Evolutionary conservation across 2,797 vertebrate genomes (phyloP), one percentile per base, ranked within the genome.

Genomic region (Benthosema pterotum): DNA sequence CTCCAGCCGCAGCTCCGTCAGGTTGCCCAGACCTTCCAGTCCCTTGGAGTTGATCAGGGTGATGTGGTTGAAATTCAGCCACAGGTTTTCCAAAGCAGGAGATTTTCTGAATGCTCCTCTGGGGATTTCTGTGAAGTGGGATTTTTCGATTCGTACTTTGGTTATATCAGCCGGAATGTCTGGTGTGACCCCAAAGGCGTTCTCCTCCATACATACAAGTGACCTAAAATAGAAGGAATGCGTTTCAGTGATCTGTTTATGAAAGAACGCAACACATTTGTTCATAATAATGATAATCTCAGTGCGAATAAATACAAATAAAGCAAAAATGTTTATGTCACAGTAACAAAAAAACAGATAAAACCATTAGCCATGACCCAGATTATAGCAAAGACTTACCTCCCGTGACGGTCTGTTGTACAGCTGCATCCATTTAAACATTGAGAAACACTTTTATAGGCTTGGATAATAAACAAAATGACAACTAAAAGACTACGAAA

Each of bases 51-150:
- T 94, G 75, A 98, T 95, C 50, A 96, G 84, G 0, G 94, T 95
- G 69, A 98, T 92, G 14, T 96, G 90, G 69, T 96, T 96, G 77
- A 97, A 99, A 85, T 96, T 97, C 59, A 99, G 82, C 96, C 96
- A 97, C 72, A 99, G 83, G 63, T 94, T 94, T 75, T 97, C 92
- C 87, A 99, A 86, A 19, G 79, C 84, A 53, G 82, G 84, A 0
- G 87, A 74, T 0, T 84, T 91, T 42, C 79, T 80, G 79, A 98
- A 98, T n/a, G 90, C 90, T 2, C 90, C 90, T 0, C 79, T 89
- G 49, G 92, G 89, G 65, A 97, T 80, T 90, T 98, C 96, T 49
- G 91, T 94, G 69, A 98, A 90, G 76, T 94, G 94, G 18, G 95
- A 95, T 54, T 95, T 96, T 83, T 97, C 95, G 77, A 97, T 96